Base-by-base conservation (phyloP, 2,888 invertebrate species). In the Tipula vernalis region DNA sequence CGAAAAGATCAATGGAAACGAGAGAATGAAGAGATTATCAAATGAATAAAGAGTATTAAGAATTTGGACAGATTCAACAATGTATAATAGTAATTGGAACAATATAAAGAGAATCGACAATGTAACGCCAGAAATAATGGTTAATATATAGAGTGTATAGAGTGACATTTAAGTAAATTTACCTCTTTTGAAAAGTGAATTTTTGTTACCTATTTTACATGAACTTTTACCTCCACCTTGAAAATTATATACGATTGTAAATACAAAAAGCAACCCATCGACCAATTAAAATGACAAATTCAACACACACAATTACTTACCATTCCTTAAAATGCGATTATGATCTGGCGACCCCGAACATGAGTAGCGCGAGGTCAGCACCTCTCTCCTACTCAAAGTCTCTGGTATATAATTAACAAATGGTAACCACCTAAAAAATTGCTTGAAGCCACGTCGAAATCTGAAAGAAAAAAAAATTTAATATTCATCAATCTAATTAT, bases 381-480 rank as follows among this genome's bases (percentile, higher is more conserved):
- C 95, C 89, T 96, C 95, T 87, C 96, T 93, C 87, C 96, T 92
- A 13, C 94, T 95, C 83, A 96, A 91, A 0, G 94, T 93, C 87
- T 95, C 94, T 1, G 94, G 94, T 15, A 94, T 94, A 44, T 96
- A 93, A 18, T 94, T 94, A 36, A 97, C 94, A 89, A 94, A 95
- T 3, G 96, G 96, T 89, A 97, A 96, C 93, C 97, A 98, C 89
- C 96, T 95, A 92, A 98, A 98, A 91, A 98, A 96, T 91, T 97
- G 96, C 90, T 96, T 96, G 92, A 98, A 98, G 8, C 98, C 98
- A 89, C 97, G 94, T 85, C 98, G 95, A 92, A 98, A 98, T 91
- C 98, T 98, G 92, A 28, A 91, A 92, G 88, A 84, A 87, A 86
- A 41, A 6, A 71, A n/a, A 39, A 83, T 3, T 39, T 5, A 15